phyloP scores from a whole-genome alignment of 2,113 vertebrate genomes.

The Xyliphius kryptos region DNA sequence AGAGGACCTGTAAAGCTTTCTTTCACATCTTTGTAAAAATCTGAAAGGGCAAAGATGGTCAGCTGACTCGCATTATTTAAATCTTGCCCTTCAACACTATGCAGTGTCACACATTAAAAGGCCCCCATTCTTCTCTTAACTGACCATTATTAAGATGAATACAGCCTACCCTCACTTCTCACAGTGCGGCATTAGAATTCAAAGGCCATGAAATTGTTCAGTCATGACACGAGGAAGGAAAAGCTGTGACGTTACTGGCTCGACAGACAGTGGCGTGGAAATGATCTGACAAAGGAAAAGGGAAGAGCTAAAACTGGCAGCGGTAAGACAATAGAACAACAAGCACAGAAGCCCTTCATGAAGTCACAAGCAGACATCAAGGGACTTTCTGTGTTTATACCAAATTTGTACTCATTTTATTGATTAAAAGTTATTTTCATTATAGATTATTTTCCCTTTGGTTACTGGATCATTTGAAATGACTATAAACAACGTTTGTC shows the following conservation, averaged over 20 bases:
- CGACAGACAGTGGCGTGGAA: background rate
- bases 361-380: background rate
- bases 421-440: too few relatives aligned
- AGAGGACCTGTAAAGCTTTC: background rate
- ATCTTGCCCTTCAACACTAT: slow-evolving; percentile 21
- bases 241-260: background rate
- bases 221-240: slow-evolving; percentile 4
- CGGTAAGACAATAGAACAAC: slow-evolving; percentile 12
- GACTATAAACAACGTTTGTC: too few relatives aligned
- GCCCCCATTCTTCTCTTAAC: slow-evolving; percentile 6
- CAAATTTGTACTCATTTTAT: background rate
- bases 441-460: too few relatives aligned
- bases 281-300: slow-evolving; percentile 19
- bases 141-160: background rate
- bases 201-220: slow-evolving; percentile 4
- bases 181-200: slow-evolving; percentile 1
- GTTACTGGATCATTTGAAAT: too few relatives aligned
- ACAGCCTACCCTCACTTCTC: background rate
- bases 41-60: background rate
- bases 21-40: background rate
- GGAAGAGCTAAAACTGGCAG: slow-evolving; percentile 22
- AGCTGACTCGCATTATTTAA: slow-evolving; percentile 5
- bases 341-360: background rate
- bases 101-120: slow-evolving; percentile 10
- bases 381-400: background rate